phyloP scores from a whole-genome alignment of 2,797 vertebrate genomes.

The Pseudochromis fuscus region DNA sequence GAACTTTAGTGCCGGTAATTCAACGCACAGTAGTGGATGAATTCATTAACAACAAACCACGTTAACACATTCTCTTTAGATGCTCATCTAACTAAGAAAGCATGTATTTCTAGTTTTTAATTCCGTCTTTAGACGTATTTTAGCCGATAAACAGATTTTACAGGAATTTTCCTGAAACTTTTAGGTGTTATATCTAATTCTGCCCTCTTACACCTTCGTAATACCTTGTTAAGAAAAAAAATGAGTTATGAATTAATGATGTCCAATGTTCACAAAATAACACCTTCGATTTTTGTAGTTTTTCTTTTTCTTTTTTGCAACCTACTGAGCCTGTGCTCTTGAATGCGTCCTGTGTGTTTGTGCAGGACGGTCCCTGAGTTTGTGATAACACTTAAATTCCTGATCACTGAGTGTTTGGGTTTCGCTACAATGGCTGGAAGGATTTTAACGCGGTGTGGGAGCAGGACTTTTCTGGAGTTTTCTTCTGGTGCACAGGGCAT shows the following conservation, averaged over 20 bases:
- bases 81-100: not conserved
- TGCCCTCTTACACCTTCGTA: not conserved
- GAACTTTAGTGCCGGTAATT: no score
- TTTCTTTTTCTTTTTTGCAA: slow-evolving; percentile 6
- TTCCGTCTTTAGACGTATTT: not conserved
- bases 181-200: not conserved
- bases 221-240: not conserved
- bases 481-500: slow-evolving; percentile 9
- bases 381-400: accelerated
- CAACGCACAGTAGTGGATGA: not conserved
- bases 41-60: not conserved
- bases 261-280: no score
- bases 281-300: not conserved
- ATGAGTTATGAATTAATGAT: not conserved
- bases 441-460: slow-evolving; percentile 11
- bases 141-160: not conserved
- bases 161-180: not conserved
- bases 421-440: slow-evolving; percentile 51
- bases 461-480: slow-evolving; percentile 32
- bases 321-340: slow-evolving; percentile 24
- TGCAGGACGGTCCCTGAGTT: not conserved
- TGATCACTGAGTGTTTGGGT: not conserved
- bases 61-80: not conserved
- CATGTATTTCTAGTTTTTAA: not conserved
- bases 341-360: slow-evolving; percentile 15